Evolutionary conservation across 2,888 invertebrate species (phyloP), one percentile per base, ranked within the genome.

Genomic region (Leptopilina syphax): DNA sequence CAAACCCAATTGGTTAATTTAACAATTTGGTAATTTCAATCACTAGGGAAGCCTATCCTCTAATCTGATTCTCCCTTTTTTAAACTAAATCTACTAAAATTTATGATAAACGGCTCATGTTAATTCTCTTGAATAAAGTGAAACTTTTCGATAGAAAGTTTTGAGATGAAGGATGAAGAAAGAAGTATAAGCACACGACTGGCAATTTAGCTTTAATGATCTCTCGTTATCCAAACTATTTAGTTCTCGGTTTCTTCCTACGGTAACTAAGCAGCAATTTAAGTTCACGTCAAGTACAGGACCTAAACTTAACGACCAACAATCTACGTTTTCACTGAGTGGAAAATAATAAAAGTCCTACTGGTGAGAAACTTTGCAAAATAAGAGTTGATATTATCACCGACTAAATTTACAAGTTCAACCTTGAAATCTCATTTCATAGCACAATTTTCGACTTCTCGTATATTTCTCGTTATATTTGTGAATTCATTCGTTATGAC

Each of bases 191-290:
- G 44, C 44, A 12, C 34, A 34, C 34, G 41, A 65, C 65, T 41
- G 27, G 65, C 65, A 65, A 41, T 65, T 65, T 24, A 27, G 41
- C 27, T 65, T 65, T 65, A 65, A 65, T 65, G 34, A 41, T 65
- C 65, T 27, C 65, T 65, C 65, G 65, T 65, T 65, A 65, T 65
- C 65, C 65, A 65, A 65, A 65, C 65, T 65, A 34, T 65, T 65
- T 65, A 65, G 65, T 34, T 65, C 65, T 65, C 65, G 65, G 65
- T 65, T 65, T 65, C 65, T 65, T 65, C 12, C 12, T 9, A 24
- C 65, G 34, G 9, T 13, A 50, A 50, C 65, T 65, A 65, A 65
- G 65, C 65, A 41, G 65, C 65, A 41, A 65, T 65, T 63, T 65
- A 65, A 65, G 65, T 65, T 65, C 65, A 65, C 65, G 65, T 65